Percentiles rank a stretch among this genome's conserved stretches.
phyloP scores from a whole-genome alignment of 2,888 invertebrate genomes.

The Drosophila greeni region DNA sequence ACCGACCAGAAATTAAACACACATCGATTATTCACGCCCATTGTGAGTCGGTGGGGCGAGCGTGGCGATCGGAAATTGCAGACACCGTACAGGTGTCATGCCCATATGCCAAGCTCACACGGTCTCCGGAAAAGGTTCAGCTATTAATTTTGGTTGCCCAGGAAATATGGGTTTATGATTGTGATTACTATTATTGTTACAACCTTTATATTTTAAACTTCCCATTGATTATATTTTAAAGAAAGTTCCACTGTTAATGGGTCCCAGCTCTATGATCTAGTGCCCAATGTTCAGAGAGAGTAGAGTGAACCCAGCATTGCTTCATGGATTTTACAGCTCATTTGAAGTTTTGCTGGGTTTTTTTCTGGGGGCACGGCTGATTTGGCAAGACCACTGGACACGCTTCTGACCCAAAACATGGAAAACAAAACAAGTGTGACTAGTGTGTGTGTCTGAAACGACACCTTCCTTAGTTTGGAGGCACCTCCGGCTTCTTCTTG shows the following conservation, averaged over 20 bases:
- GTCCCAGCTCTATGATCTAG: neutral
- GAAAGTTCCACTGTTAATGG: neutral
- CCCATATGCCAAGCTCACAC: constrained; percentile 12
- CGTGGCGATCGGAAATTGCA: constrained; percentile 7
- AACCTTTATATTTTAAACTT: neutral
- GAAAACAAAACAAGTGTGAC: constrained; percentile 1
- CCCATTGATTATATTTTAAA: neutral
- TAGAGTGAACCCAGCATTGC: neutral
- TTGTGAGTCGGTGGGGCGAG: constrained; percentile 19
- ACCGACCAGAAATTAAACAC: constrained; percentile 36
- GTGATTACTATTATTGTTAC: too few species aligned
- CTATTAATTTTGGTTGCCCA: too few species aligned
- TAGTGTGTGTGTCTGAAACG: neutral
- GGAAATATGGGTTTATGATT: too few species aligned
- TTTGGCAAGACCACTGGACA: constrained; percentile 25
- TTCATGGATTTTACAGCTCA: neutral
- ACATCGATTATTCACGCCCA: constrained; percentile 51
- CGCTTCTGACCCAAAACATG: neutral
- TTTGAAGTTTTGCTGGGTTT: neutral
- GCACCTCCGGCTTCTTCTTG: neutral
- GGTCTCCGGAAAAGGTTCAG: neutral
- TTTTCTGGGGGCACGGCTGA: constrained; percentile 33
- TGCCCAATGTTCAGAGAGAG: neutral
- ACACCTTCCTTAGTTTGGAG: neutral
- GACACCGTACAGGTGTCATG: constrained; percentile 24